Conservation (phyloP, 2,797 vertebrate species). For the Protonibea diacanthus region DNA sequence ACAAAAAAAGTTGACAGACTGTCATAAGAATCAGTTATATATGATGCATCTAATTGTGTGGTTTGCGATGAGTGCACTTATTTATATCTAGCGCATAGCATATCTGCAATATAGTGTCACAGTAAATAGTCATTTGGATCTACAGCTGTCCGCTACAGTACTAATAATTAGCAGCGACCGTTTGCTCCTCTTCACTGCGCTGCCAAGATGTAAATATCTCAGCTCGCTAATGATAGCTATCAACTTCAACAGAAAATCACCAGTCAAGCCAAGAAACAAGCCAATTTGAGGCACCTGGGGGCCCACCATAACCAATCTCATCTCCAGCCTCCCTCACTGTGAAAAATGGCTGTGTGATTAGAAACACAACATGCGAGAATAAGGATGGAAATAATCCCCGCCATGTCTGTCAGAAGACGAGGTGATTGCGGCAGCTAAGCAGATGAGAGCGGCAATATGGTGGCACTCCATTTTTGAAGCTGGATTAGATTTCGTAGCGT, state of each 20-base stretch:
- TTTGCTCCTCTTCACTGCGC: constrained; percentile 26
- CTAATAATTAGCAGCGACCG: constrained; percentile 60
- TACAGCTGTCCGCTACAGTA: constrained; percentile 51
- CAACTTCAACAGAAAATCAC: constrained; percentile 46
- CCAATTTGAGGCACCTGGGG: constrained; percentile 52
- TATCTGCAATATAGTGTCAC: constrained; percentile 13
- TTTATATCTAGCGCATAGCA: constrained; percentile 19
- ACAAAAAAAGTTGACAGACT: constrained; percentile 14
- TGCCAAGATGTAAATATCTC: constrained; percentile 55
- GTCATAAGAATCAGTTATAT: neutral
- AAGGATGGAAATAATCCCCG: constrained; percentile 17
- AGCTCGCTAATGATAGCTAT: constrained; percentile 56
- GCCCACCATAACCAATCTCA: constrained; percentile 24
- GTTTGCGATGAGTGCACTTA: constrained; percentile 7
- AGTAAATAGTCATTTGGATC: constrained; percentile 45
- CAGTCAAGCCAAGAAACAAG: constrained; percentile 18
- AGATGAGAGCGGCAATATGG: constrained; percentile 34
- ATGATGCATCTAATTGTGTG: constrained; percentile 20
- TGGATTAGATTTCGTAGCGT: constrained; percentile 23
- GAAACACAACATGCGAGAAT: constrained; percentile 32
- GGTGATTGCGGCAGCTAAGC: constrained; percentile 14
- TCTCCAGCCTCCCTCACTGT: constrained; percentile 23
- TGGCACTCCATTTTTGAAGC: constrained; percentile 27
- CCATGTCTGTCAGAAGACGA: constrained; percentile 8
- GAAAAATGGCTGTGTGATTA: constrained; percentile 37